These are phyloP conservation scores for Neolamprologus ventralis DNA, from an alignment of 2,113 vertebrate genomes.

Conservation along the genomic window DNA sequence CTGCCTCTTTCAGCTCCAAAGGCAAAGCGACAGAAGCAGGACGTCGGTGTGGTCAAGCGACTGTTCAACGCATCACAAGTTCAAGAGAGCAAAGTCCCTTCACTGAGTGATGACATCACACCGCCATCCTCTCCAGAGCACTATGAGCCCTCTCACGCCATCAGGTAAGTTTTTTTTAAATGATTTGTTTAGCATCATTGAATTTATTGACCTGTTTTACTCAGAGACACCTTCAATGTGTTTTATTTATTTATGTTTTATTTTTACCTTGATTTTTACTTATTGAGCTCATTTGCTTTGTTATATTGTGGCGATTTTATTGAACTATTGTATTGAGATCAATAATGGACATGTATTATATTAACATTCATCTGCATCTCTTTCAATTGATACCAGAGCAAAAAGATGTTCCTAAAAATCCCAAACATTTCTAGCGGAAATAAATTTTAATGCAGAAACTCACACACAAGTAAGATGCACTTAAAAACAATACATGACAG, in stretches of 20 bases:
- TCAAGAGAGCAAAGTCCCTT: slow-evolving; percentile 42
- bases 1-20: slow-evolving; percentile 68
- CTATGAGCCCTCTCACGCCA: background rate
- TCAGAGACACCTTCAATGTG: background rate
- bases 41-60: slow-evolving; percentile 74
- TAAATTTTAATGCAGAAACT: background rate
- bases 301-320: background rate
- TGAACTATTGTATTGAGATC: background rate
- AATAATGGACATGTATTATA: background rate
- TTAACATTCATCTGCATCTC: background rate
- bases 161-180: slow-evolving; percentile 51
- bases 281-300: background rate
- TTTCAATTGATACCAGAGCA: background rate
- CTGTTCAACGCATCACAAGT: slow-evolving; percentile 64
- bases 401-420: background rate
- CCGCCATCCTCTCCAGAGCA: slow-evolving; percentile 69
- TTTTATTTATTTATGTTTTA: background rate
- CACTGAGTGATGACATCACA: slow-evolving; percentile 50
- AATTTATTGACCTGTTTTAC: background rate
- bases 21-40: slow-evolving; percentile 76
- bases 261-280: background rate
- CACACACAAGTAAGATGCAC: background rate
- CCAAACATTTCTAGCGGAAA: background rate
- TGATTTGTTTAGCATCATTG: background rate
- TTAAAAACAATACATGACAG: background rate